A percentile compares a stretch with the other conserved stretches of the same genome.
Conservation (phyloP, 2,113 vertebrate genomes). For the Malurus elegans region DNA sequence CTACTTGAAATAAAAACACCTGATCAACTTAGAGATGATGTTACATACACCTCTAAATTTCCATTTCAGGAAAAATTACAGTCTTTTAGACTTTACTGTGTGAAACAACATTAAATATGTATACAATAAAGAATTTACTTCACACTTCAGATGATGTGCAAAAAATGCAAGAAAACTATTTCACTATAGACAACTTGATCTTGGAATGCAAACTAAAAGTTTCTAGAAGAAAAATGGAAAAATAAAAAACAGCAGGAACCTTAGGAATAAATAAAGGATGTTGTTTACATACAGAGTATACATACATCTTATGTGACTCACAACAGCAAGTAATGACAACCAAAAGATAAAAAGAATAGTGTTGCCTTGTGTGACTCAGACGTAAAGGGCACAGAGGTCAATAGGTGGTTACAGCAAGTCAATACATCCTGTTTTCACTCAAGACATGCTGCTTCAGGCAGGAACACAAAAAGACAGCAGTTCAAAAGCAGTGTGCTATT, state of each 20-base stretch:
- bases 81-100: background rate
- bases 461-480: background rate
- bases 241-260: background rate
- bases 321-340: background rate
- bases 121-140: background rate
- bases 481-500: constrained; percentile 7
- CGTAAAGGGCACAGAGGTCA: constrained; percentile 50
- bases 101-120: background rate
- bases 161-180: background rate
- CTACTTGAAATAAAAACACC: background rate
- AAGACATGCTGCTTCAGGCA: constrained; percentile 15
- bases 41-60: background rate
- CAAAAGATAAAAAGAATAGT: background rate
- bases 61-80: background rate
- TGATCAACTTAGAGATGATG: background rate
- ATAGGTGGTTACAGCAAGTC: constrained; percentile 42
- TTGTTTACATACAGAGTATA: background rate
- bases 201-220: background rate
- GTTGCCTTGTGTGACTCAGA: background rate
- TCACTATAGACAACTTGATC: background rate
- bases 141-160: background rate
- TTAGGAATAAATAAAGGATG: background rate
- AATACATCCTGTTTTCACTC: background rate
- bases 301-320: background rate
- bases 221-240: background rate